Percentiles rank a stretch among this genome's conserved stretches.
Evolutionary conservation across 2,797 vertebrate species (phyloP).

Genomic region (Danio kyathit): DNA sequence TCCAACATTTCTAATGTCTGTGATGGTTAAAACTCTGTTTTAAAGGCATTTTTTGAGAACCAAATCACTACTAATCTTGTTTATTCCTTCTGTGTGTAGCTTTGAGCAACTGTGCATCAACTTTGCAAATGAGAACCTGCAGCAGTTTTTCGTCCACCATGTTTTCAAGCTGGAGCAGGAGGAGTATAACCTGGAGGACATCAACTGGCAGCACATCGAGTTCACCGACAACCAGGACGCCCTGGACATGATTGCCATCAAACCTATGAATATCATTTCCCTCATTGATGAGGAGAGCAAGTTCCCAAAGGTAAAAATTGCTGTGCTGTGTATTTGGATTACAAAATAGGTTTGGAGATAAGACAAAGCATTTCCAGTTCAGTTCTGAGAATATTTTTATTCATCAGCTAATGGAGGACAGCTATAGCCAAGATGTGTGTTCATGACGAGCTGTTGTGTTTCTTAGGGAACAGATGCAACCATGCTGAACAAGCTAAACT

Average conservation of each 20-base stretch:
- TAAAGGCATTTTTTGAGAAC: neutral
- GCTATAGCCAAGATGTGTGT: neutral
- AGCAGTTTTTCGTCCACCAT: conserved; percentile 96
- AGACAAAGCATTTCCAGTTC: neutral
- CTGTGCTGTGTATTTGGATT: neutral
- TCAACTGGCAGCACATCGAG: conserved; percentile 97
- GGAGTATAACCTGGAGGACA: conserved; percentile 96
- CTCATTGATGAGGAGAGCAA: conserved; percentile 98
- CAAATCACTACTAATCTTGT: neutral
- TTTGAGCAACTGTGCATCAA: conserved; percentile 99
- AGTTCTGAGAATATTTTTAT: neutral
- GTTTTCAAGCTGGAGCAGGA: conserved; percentile 99
- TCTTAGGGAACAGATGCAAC: conserved; percentile 93
- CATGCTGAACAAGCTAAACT: conserved; percentile 96
- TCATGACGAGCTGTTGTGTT: conserved; percentile 13
- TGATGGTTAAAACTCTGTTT: too few relatives aligned
- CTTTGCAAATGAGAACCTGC: conserved; percentile 98
- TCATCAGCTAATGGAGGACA: neutral
- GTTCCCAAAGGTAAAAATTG: conserved; percentile 89
- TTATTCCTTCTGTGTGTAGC: conserved; percentile 71
- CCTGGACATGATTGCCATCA: conserved; percentile 97
- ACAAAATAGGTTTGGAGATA: neutral
- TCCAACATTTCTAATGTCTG: too few relatives aligned
- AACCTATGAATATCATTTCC: conserved; percentile 98
- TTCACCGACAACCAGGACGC: conserved; percentile 99